Percentiles rank a stretch among this genome's conserved stretches.
phyloP scores from a whole-genome alignment of 2,797 vertebrate species.

The Leptatherina wallacei region DNA sequence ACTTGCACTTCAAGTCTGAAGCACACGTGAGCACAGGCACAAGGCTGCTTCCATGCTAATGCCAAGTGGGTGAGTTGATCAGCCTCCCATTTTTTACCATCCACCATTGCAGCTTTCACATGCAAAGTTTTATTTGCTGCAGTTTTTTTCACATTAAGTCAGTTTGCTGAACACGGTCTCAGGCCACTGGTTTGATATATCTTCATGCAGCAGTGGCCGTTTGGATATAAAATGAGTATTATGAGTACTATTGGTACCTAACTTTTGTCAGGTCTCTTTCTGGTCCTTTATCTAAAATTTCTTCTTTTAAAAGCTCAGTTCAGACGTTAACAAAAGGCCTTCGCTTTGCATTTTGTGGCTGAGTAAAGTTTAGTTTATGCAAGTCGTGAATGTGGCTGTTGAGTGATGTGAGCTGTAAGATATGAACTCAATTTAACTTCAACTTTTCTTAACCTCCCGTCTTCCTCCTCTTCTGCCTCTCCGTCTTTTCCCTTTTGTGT shows the following conservation, averaged over 20 bases:
- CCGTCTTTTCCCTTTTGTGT: neutral
- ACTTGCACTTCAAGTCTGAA: neutral
- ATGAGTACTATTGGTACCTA: neutral
- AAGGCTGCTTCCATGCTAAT: conserved; percentile 1
- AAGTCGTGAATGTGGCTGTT: conserved; percentile 18
- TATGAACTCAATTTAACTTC: conserved; percentile 3
- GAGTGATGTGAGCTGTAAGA: neutral
- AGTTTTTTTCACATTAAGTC: conserved; percentile 3
- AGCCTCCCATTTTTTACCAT: conserved; percentile 24
- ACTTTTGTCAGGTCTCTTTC: neutral
- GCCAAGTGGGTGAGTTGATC: conserved; percentile 43
- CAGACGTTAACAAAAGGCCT: conserved; percentile 11
- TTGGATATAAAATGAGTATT: neutral
- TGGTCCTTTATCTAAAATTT: neutral
- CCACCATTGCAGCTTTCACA: conserved; percentile 17
- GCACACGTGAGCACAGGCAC: neutral
- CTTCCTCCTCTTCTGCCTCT: neutral
- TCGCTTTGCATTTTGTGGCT: conserved; percentile 48
- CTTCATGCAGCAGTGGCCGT: neutral
- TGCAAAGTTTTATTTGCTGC: conserved; percentile 26
- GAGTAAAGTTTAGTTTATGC: conserved; percentile 28
- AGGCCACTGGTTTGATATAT: neutral
- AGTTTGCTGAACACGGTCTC: neutral
- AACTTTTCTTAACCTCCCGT: neutral
- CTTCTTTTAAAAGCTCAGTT: neutral